Evolutionary conservation across 2,797 vertebrate species (phyloP).

Genomic region (Oryzias dopingdopingensis): DNA sequence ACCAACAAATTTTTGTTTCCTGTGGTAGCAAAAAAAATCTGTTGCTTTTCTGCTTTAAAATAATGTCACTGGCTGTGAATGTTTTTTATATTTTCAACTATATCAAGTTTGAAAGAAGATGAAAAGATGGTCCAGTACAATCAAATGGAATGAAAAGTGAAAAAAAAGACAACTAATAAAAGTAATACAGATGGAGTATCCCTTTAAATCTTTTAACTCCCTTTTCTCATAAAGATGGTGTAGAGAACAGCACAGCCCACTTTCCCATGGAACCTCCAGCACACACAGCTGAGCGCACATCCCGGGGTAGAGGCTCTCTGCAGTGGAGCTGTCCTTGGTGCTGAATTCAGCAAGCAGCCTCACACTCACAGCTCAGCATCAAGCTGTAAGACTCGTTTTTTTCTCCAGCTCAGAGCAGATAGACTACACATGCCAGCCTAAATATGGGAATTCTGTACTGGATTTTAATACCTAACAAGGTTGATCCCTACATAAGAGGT

Average conservation of each 20-base stretch:
- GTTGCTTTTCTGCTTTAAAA: too few relatives aligned
- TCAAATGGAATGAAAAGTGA: too few relatives aligned
- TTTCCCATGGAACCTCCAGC: constrained; percentile 27
- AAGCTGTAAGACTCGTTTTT: constrained; percentile 39
- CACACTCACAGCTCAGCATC: constrained; percentile 37
- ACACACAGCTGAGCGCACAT: constrained; percentile 37
- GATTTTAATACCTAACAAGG: constrained; percentile 4
- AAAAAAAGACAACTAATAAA: too few relatives aligned
- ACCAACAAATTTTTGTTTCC: too few relatives aligned
- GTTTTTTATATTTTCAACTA: too few relatives aligned
- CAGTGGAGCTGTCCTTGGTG: constrained; percentile 76
- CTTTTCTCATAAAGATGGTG: constrained; percentile 33
- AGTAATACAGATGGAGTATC: constrained; percentile 1
- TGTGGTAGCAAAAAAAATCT: too few relatives aligned
- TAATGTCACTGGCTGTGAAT: too few relatives aligned
- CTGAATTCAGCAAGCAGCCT: constrained; percentile 64
- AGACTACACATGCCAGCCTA: constrained; percentile 27
- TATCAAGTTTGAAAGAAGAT: too few relatives aligned
- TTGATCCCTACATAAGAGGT: constrained; percentile 12
- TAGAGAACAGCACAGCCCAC: constrained; percentile 62
- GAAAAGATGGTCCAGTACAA: too few relatives aligned
- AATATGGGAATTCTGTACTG: constrained; percentile 37
- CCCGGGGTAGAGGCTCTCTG: constrained; percentile 47
- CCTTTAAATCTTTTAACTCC: constrained; percentile 15
- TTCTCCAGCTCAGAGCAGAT: constrained; percentile 22